phyloP scores from a whole-genome alignment of 2,113 vertebrate species.

The Suricata suricatta region DNA sequence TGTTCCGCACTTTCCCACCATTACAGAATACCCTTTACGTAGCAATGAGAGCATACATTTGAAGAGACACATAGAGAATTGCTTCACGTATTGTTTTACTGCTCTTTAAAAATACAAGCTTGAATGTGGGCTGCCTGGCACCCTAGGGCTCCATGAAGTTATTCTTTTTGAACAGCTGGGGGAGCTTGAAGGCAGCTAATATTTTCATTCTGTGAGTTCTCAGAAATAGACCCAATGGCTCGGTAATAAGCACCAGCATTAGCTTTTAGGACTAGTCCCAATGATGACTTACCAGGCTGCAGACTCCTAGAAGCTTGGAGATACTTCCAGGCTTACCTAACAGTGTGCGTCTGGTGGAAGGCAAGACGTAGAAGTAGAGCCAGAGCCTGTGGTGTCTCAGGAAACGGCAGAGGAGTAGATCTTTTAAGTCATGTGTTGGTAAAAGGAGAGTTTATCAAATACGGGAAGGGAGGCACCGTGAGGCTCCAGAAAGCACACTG shows the following conservation, averaged over 20 bases:
- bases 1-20: background rate
- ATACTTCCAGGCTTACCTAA: background rate
- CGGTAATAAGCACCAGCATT: background rate
- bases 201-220: slow-evolving; percentile 36
- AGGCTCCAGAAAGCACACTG: background rate
- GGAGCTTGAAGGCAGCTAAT: slow-evolving; percentile 74
- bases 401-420: background rate
- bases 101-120: slow-evolving; percentile 30
- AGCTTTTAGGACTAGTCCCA: background rate
- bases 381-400: fast-evolving
- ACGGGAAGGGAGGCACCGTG: background rate
- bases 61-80: background rate
- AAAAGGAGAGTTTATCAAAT: background rate
- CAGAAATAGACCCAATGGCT: background rate
- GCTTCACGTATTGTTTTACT: background rate
- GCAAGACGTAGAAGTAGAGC: no score
- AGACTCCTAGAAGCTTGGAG: background rate
- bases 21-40: background rate
- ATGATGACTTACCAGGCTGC: background rate
- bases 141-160: slow-evolving; percentile 75
- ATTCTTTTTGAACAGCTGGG: slow-evolving; percentile 76
- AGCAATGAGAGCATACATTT: background rate
- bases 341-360: background rate
- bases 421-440: background rate
- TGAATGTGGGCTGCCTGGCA: background rate